Evolutionary conservation across 2,888 invertebrate genomes (phyloP), one percentile per base, ranked within the genome.

Genomic region (Cryptus viduatorius): DNA sequence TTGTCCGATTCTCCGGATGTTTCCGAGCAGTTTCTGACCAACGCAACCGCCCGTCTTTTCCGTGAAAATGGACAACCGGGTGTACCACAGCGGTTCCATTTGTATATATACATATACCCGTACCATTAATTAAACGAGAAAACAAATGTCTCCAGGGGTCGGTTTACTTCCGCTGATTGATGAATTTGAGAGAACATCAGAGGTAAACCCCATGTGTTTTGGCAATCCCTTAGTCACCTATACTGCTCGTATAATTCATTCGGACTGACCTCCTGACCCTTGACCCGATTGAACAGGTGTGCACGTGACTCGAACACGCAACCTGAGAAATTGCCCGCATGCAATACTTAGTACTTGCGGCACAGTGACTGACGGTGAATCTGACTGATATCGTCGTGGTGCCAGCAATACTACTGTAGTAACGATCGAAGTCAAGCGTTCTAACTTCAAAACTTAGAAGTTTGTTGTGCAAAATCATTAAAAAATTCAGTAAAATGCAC

Each of bases 231-330:
- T 61, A 48, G 59, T 76, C 56, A 48, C 72, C 64, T 50, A 8
- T 50, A 8, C 8, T 73, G 65, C 31, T 16, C 14, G n/a, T 59
- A 48, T 19, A 29, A 61, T 50, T 65, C 48, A 71, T 48, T 29
- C 7, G 31, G 19, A 46, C 42, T 86, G 86, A 68, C 87, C 86
- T 67, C 77, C 80, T 88, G 84, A 88, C 88, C 88, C 69, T 80
- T 83, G 86, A 87, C 86, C 85, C 73, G 53, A 69, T 76, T 73
- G 64, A 81, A 82, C 79, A 85, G 78, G 50, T 48, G 79, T 86
- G 78, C 86, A 64, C 83, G 73, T 48, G 19, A 76, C 31, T 71
- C 24, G 12, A 65, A 53, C 79, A 71, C 29, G 71, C 64, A 71
- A 14, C 24, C 14, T 37, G 37, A 19, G 50, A 16, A 48, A 16